Evolutionary conservation across 2,888 invertebrate genomes (phyloP).

Genomic region (Ophioninae sp.): DNA sequence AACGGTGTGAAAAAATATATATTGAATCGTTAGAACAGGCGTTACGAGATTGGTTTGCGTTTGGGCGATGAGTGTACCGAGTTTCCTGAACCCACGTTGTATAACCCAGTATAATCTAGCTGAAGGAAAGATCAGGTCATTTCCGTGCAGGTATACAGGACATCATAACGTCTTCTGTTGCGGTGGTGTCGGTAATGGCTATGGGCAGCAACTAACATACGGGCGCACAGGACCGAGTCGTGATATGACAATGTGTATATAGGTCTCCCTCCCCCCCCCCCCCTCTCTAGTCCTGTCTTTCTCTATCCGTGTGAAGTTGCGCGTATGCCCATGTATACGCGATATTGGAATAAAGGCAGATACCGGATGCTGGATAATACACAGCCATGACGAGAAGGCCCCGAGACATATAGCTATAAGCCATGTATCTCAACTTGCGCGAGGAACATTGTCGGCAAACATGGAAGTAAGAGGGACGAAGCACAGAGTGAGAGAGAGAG

Average conservation of each 20-base stretch:
- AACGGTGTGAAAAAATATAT: not conserved
- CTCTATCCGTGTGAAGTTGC: conserved; percentile 9
- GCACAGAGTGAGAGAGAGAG: conserved; percentile 18
- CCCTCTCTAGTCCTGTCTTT: not conserved
- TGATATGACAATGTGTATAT: conserved; percentile 23
- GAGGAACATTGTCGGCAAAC: conserved; percentile 52
- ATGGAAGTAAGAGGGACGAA: conserved; percentile 18
- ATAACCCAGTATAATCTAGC: conserved; percentile 43
- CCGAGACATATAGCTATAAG: conserved; percentile 33
- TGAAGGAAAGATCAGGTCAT: conserved; percentile 42
- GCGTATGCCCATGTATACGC: conserved; percentile 15
- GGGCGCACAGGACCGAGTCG: conserved; percentile 24
- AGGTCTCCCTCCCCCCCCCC: not conserved
- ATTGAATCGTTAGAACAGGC: not conserved
- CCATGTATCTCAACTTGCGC: conserved; percentile 31
- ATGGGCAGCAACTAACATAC: conserved; percentile 26
- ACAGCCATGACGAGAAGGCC: conserved; percentile 45
- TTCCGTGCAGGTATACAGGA: conserved; percentile 41
- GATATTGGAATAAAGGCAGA: conserved; percentile 36
- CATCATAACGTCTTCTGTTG: conserved; percentile 47
- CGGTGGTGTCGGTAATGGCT: conserved; percentile 40
- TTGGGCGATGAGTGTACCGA: not conserved
- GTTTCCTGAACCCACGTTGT: conserved; percentile 42
- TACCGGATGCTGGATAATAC: conserved; percentile 56
- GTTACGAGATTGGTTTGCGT: not conserved